phyloP scores from a whole-genome alignment of 2,888 invertebrate genomes.

The Eurytoma adleriae region DNA sequence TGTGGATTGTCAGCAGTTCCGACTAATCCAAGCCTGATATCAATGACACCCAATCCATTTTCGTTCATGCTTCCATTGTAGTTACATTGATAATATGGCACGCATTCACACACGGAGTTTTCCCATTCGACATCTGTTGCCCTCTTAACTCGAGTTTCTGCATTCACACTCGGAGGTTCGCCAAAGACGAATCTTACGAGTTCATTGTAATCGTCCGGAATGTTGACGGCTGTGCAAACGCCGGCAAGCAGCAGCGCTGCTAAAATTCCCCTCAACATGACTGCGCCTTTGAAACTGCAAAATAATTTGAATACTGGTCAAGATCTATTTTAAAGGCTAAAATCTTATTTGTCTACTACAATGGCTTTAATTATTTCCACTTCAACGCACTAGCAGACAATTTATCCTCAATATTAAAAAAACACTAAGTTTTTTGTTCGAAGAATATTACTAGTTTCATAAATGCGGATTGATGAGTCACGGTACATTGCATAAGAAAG shows the following conservation, averaged over 20 bases:
- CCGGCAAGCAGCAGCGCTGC: constrained; percentile 30
- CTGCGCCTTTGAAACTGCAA: constrained; percentile 14
- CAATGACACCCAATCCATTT: constrained; percentile 48
- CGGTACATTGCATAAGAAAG: constrained; percentile 31
- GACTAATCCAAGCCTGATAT: constrained; percentile 45
- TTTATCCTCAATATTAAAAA: not conserved
- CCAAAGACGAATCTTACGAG: constrained; percentile 3
- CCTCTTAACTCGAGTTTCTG: constrained; percentile 8
- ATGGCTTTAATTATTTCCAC: not conserved
- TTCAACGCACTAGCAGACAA: not conserved
- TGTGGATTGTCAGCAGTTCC: constrained; percentile 26
- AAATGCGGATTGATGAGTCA: constrained; percentile 26
- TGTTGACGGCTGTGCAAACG: not conserved
- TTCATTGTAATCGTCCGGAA: not conserved
- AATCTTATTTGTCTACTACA: not conserved
- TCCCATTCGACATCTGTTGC: constrained; percentile 13
- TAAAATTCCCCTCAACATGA: constrained; percentile 33
- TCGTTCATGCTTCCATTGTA: constrained; percentile 40
- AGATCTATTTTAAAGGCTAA: too few species aligned
- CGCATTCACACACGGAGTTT: constrained; percentile 46
- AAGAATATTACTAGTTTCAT: constrained; percentile 10
- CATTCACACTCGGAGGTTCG: not conserved
- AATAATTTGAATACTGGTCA: not conserved
- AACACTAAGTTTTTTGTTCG: constrained; percentile 9
- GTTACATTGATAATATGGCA: constrained; percentile 51